Percentiles rank a stretch among this genome's conserved stretches.
Conservation (phyloP, 2,797 vertebrate genomes). For the Pempheris klunzingeri region DNA sequence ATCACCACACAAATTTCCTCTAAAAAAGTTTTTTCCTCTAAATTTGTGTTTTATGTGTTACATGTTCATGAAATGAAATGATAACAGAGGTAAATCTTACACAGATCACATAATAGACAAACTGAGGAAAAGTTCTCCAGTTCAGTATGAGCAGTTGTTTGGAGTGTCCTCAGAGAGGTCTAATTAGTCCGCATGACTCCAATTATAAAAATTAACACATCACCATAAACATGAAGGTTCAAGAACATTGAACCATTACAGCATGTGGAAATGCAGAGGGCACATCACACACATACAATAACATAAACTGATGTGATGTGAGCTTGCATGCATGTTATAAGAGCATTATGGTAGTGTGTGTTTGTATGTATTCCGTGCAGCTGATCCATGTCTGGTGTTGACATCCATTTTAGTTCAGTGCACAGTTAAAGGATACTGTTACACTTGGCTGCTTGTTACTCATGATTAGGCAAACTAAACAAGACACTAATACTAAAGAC, state of each 20-base stretch:
- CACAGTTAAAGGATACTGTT: slow-evolving; percentile 45
- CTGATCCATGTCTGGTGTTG: slow-evolving; percentile 64
- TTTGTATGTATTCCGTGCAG: slow-evolving; percentile 18
- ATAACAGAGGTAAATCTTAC: background rate
- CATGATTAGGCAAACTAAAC: slow-evolving; percentile 43
- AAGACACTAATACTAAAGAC: slow-evolving; percentile 24
- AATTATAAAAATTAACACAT: slow-evolving; percentile 49
- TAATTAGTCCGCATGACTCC: slow-evolving; percentile 23
- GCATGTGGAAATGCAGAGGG: slow-evolving; percentile 21
- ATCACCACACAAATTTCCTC: no score
- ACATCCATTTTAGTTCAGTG: slow-evolving; percentile 49
- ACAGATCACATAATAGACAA: background rate
- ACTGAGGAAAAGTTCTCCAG: background rate
- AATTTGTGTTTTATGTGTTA: no score
- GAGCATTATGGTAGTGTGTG: slow-evolving; percentile 10
- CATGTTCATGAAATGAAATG: no score
- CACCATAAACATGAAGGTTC: slow-evolving; percentile 22
- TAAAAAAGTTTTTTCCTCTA: background rate
- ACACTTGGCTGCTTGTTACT: slow-evolving; percentile 46
- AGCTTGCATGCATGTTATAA: slow-evolving; percentile 22
- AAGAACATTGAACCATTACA: slow-evolving; percentile 16
- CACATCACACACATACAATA: slow-evolving; percentile 1
- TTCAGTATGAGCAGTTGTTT: background rate
- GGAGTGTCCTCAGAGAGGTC: background rate
- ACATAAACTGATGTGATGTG: slow-evolving; percentile 28